phyloP scores from a whole-genome alignment of 30 jellyfish, hydroid and myxozoan species.

The Euphysa ruthae region DNA sequence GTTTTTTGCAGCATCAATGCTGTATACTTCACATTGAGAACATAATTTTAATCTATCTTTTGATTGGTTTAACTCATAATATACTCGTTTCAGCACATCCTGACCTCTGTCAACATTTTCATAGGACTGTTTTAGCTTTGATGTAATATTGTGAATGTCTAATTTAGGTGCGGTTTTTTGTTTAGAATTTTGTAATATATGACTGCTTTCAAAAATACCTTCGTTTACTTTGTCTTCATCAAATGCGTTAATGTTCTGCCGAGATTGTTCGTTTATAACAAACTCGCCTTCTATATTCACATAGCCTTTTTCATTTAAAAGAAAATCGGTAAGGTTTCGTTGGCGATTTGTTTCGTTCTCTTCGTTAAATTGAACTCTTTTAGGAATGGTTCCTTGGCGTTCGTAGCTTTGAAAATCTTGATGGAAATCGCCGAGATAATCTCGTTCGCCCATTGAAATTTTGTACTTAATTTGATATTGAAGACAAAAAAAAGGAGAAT shows the following conservation, averaged over 20 bases:
- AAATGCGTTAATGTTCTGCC: background rate
- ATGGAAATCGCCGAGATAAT: background rate
- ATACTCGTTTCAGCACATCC: slow-evolving; percentile 15
- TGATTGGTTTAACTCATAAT: background rate
- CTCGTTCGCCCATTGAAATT: background rate
- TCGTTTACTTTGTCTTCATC: background rate
- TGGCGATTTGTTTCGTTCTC: background rate
- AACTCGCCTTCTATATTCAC: background rate
- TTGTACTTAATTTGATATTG: background rate
- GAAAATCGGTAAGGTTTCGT: background rate
- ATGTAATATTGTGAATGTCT: slow-evolving; percentile 10
- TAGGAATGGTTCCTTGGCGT: background rate
- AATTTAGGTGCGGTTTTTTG: background rate
- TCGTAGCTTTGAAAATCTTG: background rate
- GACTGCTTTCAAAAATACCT: background rate
- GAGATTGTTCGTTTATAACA: background rate
- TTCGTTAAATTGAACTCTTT: slow-evolving; percentile 1
- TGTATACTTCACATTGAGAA: background rate
- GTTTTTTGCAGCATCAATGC: background rate
- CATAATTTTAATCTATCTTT: slow-evolving; percentile 7
- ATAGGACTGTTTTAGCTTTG: slow-evolving; percentile 30
- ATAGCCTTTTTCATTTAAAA: background rate
- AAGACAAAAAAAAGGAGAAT: background rate
- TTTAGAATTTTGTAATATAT: background rate
- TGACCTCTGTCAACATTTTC: slow-evolving; percentile 16